Base-by-base conservation (phyloP, 2,113 vertebrate species). In the Chaetops frenatus region DNA sequence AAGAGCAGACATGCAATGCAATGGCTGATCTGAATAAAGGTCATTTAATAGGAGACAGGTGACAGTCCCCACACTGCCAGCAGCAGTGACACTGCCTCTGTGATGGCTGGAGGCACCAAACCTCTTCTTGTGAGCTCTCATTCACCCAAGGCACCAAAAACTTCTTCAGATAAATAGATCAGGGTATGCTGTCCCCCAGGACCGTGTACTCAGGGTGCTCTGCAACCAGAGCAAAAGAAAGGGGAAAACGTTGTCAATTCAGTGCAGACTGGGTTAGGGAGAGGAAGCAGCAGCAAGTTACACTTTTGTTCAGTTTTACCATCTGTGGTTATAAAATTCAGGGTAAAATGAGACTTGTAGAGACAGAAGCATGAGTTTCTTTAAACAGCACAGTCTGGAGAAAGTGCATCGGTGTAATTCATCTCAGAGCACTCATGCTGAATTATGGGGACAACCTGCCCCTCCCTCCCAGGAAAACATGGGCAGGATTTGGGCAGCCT, bases 361-460 rank as follows among this genome's bases (percentile, higher is more conserved):
- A 83, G 62, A 65, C 40, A 72, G 36, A 64, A 73, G 54, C 1
- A 4, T 35, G 66, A 72, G 31, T 61, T 84, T 65, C 45, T 77
- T 86, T 47, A 53, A 67, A 48, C 24, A 69, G 64, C 72, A 51
- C 56, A 51, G 40, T 69, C 53, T 77, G 54, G 31, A 81, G 40
- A 53, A 42, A 61, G 72, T 5, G 19, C 29, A 21, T 42, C 23
- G 33, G 11, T 35, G 44, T 21, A 42, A 82, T 71, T 71, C 0
- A 3, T 79, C n/a, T 57, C 9, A 2, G 50, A 65, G 72, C 29
- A 10, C 60, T 74, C 70, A 15, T 2, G 33, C 48, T n/a, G 69
- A 69, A 61, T 53, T 25, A 4, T 1, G 4, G 3, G 5, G 28
- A 13, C 4, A 0, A 28, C 56, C 56, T 70, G 22, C 10, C 17